These are phyloP conservation scores for Diacarnus erythraeanus DNA, from an alignment of 37 sponge, comb jelly and placozoan genomes.

Conservation along the genomic window DNA sequence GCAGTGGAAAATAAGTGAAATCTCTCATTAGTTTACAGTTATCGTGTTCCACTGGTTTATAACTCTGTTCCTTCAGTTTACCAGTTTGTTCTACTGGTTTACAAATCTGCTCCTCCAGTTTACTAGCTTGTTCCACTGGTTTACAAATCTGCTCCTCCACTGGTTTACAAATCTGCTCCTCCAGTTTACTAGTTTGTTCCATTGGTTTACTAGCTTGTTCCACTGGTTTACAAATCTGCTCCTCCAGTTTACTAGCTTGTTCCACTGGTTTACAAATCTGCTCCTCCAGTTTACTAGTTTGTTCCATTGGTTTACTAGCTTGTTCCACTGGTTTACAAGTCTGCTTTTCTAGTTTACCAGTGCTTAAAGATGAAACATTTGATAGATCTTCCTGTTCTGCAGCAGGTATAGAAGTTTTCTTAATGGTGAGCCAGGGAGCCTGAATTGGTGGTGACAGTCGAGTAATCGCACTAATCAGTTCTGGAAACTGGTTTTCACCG, in stretches of 20 bases:
- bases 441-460: conserved; percentile 8
- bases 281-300: neutral
- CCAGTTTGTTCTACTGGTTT: neutral
- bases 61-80: no score
- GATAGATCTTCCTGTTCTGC: no score
- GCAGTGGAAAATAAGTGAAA: neutral
- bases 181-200: neutral
- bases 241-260: neutral
- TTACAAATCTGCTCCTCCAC: neutral
- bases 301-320: no score
- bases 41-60: neutral
- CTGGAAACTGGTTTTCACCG: conserved; percentile 18
- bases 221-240: no score
- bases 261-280: neutral
- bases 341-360: neutral
- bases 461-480: conserved; percentile 2
- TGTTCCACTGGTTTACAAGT: no score
- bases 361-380: no score
- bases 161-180: no score
- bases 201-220: neutral
- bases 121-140: no score
- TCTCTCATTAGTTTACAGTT: neutral
- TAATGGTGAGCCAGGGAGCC: conserved; percentile 55
- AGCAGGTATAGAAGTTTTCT: no score
- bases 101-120: neutral